These are phyloP conservation scores for Chionomys nivalis DNA, from an alignment of 2,113 vertebrate species.

Conservation along the genomic window DNA sequence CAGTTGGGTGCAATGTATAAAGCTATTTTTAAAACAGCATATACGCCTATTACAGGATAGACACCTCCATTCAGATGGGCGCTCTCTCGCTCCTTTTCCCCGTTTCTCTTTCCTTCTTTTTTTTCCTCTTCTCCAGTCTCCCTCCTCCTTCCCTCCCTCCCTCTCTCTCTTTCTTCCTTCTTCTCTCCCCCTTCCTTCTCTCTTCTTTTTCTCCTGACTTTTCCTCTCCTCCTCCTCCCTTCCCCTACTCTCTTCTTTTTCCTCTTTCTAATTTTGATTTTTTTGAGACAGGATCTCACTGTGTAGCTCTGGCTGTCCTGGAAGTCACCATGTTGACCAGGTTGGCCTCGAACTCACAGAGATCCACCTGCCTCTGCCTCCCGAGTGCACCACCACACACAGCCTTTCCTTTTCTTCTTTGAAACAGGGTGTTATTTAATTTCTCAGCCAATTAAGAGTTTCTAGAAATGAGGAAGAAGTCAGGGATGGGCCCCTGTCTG, in stretches of 20 bases:
- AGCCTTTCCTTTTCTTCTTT: neutral
- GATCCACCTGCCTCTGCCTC: neutral
- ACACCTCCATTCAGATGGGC: neutral
- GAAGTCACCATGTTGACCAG: neutral
- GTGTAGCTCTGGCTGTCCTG: neutral
- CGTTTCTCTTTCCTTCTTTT: accelerated
- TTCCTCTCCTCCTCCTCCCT: too few relatives aligned
- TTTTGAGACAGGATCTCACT: neutral
- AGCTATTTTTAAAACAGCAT: neutral
- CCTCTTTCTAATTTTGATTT: neutral
- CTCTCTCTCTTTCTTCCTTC: too few relatives aligned
- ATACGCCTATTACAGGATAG: slow-evolving; percentile 33
- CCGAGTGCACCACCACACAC: neutral
- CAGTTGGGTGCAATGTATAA: neutral
- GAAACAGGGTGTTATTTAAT: slow-evolving; percentile 4
- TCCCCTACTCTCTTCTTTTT: neutral
- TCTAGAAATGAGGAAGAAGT: slow-evolving; percentile 28
- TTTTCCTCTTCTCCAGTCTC: accelerated
- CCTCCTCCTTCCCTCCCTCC: accelerated
- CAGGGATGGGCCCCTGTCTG: neutral
- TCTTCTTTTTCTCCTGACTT: too few relatives aligned
- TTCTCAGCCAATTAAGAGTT: slow-evolving; percentile 33
- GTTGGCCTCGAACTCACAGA: neutral
- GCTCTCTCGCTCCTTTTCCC: neutral
- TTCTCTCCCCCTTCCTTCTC: neutral